Evolutionary conservation across 2,888 invertebrate species (phyloP), one percentile per base, ranked within the genome.

Genomic region (Tenthredo notha): DNA sequence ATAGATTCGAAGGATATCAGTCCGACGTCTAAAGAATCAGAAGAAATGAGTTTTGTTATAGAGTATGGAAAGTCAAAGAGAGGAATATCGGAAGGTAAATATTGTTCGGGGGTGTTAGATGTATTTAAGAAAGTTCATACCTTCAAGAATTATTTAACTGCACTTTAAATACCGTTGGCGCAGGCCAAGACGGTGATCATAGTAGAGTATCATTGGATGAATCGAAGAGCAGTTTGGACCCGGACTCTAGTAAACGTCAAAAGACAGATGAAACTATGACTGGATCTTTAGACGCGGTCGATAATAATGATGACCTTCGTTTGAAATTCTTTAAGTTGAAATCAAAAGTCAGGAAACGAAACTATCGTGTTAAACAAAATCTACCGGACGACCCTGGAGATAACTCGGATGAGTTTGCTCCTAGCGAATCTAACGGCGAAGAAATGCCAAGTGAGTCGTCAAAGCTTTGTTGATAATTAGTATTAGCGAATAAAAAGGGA

Each of bases 261-360:
- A 90, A 89, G 67, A 85, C 90, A 54, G 88, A 88, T 84, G 89
- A 89, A 33, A 77, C 61, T 50, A 61, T 86, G n/a, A 78, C 85
- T 47, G 84, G 87, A 33, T 84, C 70, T 15, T 25, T 25, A 54
- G 80, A 40, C 50, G 75, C n/a, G 43, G 29, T 29, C 3, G 85
- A 85, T 21, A 74, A 72, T 21, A 7, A 58, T n/a, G 9, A 85
- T 37, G 29, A 40, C 21, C 86, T 25, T 61, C 86, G 54, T 15
- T 75, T 88, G 6, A 88, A 85, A 43, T 90, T 91, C 85, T 86
- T 87, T 58, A 92, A 90, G 85, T 85, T 89, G 5, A 89, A 90
- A 84, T 89, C 89, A 10, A 91, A 89, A 87, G 84, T 89, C 4
- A 91, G 90, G 67, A 90, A 89, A 37, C 90, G 92, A 80, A 92